These are phyloP conservation scores for Corvus cornix DNA, from an alignment of 2,113 vertebrate species.

Conservation along the genomic window DNA sequence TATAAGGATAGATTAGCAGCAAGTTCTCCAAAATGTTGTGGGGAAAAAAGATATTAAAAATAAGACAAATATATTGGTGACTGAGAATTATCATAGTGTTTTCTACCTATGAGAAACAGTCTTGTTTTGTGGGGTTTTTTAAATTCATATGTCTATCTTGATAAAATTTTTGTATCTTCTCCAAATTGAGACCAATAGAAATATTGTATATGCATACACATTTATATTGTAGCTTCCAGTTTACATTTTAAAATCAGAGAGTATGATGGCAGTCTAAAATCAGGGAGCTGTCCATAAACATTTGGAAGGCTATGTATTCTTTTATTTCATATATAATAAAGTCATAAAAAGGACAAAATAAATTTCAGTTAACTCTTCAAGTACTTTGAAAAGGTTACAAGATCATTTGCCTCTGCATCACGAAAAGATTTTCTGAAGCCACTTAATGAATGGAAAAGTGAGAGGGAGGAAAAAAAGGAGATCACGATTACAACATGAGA, in stretches of 20 bases:
- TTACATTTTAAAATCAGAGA: neutral
- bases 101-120: neutral
- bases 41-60: neutral
- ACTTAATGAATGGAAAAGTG: neutral
- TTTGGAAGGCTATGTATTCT: neutral
- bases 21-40: neutral
- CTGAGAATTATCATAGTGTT: neutral
- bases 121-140: neutral
- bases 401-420: neutral
- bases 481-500: neutral
- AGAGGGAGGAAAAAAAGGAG: neutral
- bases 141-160: neutral
- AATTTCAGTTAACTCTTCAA: neutral
- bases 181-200: neutral
- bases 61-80: neutral
- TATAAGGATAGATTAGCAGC: neutral
- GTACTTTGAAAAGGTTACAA: neutral
- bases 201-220: neutral
- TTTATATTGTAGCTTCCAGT: neutral
- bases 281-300: neutral
- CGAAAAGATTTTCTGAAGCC: neutral
- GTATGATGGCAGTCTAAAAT: neutral
- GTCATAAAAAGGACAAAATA: neutral
- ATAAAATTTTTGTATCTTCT: neutral
- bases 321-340: neutral